These are phyloP conservation scores for Tenebrosternarchus preto DNA, from an alignment of 2,113 vertebrate genomes.

Conservation along the genomic window DNA sequence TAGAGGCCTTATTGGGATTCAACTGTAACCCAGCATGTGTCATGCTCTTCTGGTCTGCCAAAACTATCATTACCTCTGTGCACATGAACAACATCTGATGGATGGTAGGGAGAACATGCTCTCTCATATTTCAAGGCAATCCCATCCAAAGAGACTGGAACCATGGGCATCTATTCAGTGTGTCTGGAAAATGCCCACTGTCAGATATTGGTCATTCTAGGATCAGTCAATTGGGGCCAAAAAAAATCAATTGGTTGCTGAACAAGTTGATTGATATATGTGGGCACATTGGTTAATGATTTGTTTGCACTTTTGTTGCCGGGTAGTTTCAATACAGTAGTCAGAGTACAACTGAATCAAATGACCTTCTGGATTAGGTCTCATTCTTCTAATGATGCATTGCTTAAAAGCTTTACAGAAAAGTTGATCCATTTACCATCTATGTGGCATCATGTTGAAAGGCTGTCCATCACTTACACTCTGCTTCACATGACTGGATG, in stretches of 20 bases:
- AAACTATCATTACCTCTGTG: slow-evolving; percentile 49
- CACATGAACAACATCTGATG: slow-evolving; percentile 15
- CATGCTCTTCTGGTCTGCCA: slow-evolving; percentile 57
- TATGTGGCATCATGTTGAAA: neutral
- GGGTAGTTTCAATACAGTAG: slow-evolving; percentile 2
- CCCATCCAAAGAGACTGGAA: neutral
- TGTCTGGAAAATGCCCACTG: neutral
- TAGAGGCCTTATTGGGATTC: slow-evolving; percentile 63
- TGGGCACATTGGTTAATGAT: neutral
- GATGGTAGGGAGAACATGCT: neutral
- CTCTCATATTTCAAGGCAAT: slow-evolving; percentile 13
- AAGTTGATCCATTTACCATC: neutral
- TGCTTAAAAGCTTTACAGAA: neutral
- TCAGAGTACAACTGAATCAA: neutral
- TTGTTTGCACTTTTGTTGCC: neutral
- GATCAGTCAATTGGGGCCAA: neutral
- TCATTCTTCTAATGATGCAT: slow-evolving; percentile 16
- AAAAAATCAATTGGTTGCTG: neutral
- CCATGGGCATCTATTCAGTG: neutral
- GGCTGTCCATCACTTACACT: neutral
- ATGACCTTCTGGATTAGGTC: slow-evolving; percentile 22
- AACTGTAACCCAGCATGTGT: slow-evolving; percentile 61
- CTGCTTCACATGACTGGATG: neutral
- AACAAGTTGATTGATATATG: neutral
- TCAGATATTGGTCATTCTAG: neutral